Evolutionary conservation across 2,888 invertebrate genomes (phyloP).

Genomic region (Drosophila anomalata): DNA sequence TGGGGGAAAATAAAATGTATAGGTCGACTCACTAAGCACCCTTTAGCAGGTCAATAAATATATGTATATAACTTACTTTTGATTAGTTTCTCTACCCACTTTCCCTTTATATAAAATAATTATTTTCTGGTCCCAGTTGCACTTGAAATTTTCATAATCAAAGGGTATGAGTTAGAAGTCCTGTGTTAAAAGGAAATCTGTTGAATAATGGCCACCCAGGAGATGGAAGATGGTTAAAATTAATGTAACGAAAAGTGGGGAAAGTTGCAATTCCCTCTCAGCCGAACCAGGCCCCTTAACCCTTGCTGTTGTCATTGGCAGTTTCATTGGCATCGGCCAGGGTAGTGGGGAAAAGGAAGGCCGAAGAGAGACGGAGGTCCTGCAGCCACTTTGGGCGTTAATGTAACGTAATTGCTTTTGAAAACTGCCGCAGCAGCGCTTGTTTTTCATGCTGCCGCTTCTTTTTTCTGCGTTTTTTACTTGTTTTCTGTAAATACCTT

Average conservation of each 20-base stretch:
- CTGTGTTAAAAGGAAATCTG: constrained; percentile 40
- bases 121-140: neutral
- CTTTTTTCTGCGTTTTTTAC: constrained; percentile 39
- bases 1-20: neutral
- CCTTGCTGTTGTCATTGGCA: constrained; percentile 45
- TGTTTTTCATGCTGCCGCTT: constrained; percentile 33
- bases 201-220: constrained; percentile 55
- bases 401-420: constrained; percentile 75
- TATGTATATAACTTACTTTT: neutral
- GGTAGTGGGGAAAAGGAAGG: neutral
- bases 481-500: constrained; percentile 50
- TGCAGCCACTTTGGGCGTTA: constrained; percentile 71
- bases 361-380: neutral
- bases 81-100: neutral
- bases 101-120: too few relatives aligned
- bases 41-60: neutral
- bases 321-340: constrained; percentile 47
- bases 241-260: constrained; percentile 45
- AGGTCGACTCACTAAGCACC: neutral
- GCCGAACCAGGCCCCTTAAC: neutral
- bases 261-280: constrained; percentile 13
- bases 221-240: constrained; percentile 45
- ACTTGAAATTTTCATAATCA: neutral
- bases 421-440: constrained; percentile 42
- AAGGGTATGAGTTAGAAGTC: constrained; percentile 13